Percentiles rank a stretch among this genome's conserved stretches.
These are phyloP conservation scores for Stenurella melanura DNA, from an alignment of 2,888 invertebrate species.

Conservation along the genomic window DNA sequence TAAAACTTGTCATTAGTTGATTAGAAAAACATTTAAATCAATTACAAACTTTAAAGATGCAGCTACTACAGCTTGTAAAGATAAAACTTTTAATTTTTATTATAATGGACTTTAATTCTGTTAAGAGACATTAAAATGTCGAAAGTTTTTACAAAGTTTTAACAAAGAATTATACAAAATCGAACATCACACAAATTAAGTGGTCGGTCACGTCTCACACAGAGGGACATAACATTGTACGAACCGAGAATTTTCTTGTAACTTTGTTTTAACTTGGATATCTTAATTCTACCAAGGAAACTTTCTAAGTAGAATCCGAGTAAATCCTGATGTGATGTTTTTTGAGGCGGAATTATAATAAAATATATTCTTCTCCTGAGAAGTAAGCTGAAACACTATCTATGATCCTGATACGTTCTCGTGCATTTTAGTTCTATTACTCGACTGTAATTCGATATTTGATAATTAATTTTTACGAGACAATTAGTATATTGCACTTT, in stretches of 20 bases:
- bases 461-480: too few species aligned
- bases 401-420: neutral
- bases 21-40: slow-evolving; percentile 28
- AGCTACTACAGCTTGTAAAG: neutral
- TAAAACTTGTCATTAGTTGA: slow-evolving; percentile 18
- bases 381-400: neutral
- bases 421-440: neutral
- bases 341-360: slow-evolving; percentile 12
- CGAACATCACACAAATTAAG: slow-evolving; percentile 45
- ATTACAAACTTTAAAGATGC: slow-evolving; percentile 18
- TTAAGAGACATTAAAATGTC: slow-evolving; percentile 34
- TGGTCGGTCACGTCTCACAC: slow-evolving; percentile 37
- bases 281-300: slow-evolving; percentile 36
- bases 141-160: slow-evolving; percentile 40
- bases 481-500: too few species aligned
- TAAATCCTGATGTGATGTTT: slow-evolving; percentile 14
- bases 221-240: slow-evolving; percentile 37
- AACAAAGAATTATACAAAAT: slow-evolving; percentile 42
- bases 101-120: slow-evolving; percentile 32
- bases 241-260: slow-evolving; percentile 39
- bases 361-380: slow-evolving; percentile 14
- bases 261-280: slow-evolving; percentile 42
- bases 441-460: too few species aligned
- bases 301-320: slow-evolving; percentile 31
- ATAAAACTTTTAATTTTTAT: slow-evolving; percentile 27